phyloP scores from a whole-genome alignment of 2,888 invertebrate species.

The Brachypalpus laphriformis region DNA sequence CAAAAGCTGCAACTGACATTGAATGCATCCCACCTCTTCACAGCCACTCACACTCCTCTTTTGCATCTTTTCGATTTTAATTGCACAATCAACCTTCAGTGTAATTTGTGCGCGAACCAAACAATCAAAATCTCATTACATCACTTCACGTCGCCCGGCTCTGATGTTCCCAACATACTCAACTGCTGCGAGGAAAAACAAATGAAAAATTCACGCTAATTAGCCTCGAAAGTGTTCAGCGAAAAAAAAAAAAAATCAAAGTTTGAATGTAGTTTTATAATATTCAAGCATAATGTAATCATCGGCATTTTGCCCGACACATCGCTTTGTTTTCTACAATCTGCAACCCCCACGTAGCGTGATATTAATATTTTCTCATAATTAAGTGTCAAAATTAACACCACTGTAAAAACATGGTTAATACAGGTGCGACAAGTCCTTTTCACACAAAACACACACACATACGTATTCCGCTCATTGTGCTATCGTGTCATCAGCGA shows the following conservation, averaged over 20 bases:
- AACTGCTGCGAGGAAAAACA: neutral
- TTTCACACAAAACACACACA: neutral
- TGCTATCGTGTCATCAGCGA: neutral
- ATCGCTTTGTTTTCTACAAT: neutral
- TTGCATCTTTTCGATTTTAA: neutral
- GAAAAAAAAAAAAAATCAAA: slow-evolving; percentile 8
- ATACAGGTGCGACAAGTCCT: slow-evolving; percentile 4
- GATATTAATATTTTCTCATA: slow-evolving; percentile 32
- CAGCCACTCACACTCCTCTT: neutral
- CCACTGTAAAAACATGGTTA: slow-evolving; percentile 27
- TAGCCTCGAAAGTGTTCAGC: slow-evolving; percentile 1
- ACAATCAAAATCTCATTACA: slow-evolving; percentile 62
- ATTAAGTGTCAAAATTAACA: slow-evolving; percentile 58
- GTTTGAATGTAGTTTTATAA: slow-evolving; percentile 17
- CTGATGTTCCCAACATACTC: neutral
- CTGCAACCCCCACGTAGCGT: neutral
- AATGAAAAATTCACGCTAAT: slow-evolving; percentile 31
- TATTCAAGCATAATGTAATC: slow-evolving; percentile 52
- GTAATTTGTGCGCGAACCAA: slow-evolving; percentile 17
- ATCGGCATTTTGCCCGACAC: neutral
- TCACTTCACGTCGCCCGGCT: slow-evolving; percentile 4
- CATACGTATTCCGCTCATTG: neutral
- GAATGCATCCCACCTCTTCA: neutral
- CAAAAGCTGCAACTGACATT: slow-evolving; percentile 7
- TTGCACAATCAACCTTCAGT: slow-evolving; percentile 23